These are phyloP conservation scores for Xestia xanthographa DNA, from an alignment of 2,888 invertebrate genomes.

Conservation along the genomic window DNA sequence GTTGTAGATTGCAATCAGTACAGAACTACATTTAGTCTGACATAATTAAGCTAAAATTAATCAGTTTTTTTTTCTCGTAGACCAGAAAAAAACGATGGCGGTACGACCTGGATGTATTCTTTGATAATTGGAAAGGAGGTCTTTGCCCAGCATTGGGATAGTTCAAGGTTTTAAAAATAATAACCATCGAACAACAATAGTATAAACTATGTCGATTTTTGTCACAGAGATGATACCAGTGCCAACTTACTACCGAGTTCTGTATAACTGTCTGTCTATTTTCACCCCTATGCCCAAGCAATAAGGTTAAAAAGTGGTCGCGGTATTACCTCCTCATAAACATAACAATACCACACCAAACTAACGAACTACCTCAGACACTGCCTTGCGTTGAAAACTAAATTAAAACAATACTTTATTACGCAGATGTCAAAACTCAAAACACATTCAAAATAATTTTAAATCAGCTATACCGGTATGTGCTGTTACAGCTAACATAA, in stretches of 20 bases:
- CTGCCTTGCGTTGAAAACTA: neutral
- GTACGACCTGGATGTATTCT: neutral
- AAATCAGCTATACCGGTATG: slow-evolving; percentile 22
- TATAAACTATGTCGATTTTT: neutral
- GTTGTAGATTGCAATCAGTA: neutral
- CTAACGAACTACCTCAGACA: neutral
- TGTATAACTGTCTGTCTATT: too few relatives aligned
- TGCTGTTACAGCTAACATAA: slow-evolving; percentile 2
- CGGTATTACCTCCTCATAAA: neutral
- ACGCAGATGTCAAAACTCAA: slow-evolving; percentile 3
- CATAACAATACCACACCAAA: neutral
- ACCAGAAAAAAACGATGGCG: neutral
- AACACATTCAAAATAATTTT: slow-evolving; percentile 7
- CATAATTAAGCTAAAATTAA: neutral
- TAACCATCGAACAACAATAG: neutral
- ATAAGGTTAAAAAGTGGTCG: too few relatives aligned
- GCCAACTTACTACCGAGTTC: too few relatives aligned
- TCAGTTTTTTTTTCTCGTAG: neutral
- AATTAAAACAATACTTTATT: slow-evolving; percentile 9
- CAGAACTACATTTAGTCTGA: neutral
- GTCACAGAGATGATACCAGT: neutral
- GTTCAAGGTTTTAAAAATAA: neutral
- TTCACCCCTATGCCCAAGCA: too few relatives aligned
- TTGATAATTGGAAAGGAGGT: neutral
- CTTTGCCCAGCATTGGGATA: neutral